phyloP scores from a whole-genome alignment of 2,113 vertebrate species.

The Rattus rattus region DNA sequence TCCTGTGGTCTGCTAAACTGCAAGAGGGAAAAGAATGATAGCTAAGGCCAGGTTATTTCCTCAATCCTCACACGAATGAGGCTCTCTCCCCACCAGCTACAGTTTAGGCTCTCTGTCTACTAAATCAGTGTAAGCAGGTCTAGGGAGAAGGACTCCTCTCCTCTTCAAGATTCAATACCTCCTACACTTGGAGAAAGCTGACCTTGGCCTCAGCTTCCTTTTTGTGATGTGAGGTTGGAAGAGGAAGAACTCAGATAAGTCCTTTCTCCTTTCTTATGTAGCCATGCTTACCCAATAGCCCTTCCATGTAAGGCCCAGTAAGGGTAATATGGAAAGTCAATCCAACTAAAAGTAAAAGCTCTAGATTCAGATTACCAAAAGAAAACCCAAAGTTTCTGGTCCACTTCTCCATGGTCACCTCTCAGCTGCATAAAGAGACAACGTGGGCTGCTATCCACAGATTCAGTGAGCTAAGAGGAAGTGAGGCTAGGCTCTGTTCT shows the following conservation, averaged over 20 bases:
- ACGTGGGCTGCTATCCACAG: neutral
- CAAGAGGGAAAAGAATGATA: neutral
- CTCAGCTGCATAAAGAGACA: neutral
- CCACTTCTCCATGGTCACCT: neutral
- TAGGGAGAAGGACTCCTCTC: neutral
- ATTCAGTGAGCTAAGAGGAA: neutral
- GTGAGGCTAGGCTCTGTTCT: neutral
- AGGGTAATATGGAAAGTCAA: neutral
- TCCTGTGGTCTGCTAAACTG: neutral
- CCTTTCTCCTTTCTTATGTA: neutral
- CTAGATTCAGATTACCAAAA: neutral
- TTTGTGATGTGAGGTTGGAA: neutral
- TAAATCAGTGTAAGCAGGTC: neutral
- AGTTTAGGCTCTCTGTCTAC: neutral
- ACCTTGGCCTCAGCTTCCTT: neutral
- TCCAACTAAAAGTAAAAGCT: neutral
- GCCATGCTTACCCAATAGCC: neutral
- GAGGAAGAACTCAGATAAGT: neutral
- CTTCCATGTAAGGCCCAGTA: neutral
- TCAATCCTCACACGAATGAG: neutral
- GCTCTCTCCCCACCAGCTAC: neutral
- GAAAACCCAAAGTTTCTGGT: neutral
- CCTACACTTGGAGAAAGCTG: neutral
- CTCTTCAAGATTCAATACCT: neutral
- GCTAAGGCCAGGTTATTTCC: neutral